phyloP scores from a whole-genome alignment of 2,888 invertebrate genomes.

The Bimastos eiseni region DNA sequence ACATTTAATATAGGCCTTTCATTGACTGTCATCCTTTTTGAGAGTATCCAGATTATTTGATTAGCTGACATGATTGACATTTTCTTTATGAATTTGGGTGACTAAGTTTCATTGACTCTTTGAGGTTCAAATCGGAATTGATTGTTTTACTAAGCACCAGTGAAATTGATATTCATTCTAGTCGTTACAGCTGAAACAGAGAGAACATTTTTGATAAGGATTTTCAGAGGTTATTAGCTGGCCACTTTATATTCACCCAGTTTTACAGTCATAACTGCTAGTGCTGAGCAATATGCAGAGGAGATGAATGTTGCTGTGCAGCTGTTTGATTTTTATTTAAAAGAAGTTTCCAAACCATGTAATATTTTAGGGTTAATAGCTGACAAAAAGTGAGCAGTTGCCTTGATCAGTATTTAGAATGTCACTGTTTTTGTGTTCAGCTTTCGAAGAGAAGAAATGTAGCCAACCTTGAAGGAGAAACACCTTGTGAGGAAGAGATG shows the following conservation, averaged over 20 bases:
- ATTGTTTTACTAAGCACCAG: background rate
- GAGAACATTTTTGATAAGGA: background rate
- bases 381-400: background rate
- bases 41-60: background rate
- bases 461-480: constrained; percentile 19
- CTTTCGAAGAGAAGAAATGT: constrained; percentile 87
- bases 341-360: background rate
- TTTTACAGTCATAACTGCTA: too few species aligned
- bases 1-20: background rate
- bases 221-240: background rate
- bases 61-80: background rate
- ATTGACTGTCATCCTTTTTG: background rate
- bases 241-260: background rate
- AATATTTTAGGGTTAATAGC: background rate
- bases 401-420: background rate
- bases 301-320: background rate
- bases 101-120: background rate
- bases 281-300: too few species aligned
- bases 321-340: background rate
- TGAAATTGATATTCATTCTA: background rate
- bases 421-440: constrained; percentile 48
- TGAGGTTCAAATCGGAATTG: background rate
- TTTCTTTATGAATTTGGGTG: background rate
- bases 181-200: background rate
- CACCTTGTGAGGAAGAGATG: constrained; percentile 7